Evolutionary conservation across 2,797 vertebrate species (phyloP).

Genomic region (Tiaroga cobitis): DNA sequence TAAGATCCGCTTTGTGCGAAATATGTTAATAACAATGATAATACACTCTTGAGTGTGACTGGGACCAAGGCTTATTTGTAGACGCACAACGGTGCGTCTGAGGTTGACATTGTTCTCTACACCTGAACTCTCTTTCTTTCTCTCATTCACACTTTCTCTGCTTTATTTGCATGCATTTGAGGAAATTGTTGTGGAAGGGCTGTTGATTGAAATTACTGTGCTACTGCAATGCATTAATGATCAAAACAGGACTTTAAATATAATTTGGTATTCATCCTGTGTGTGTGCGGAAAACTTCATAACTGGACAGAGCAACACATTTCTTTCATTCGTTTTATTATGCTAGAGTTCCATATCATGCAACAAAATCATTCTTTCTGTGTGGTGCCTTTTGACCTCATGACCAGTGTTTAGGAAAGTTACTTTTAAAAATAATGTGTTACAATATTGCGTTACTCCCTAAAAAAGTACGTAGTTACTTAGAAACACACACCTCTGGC

Average conservation of each 20-base stretch:
- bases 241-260: slow-evolving; percentile 49
- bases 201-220: slow-evolving; percentile 55
- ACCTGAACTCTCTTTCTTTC: slow-evolving; percentile 29
- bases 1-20: slow-evolving; percentile 57
- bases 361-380: background rate
- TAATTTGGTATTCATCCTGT: slow-evolving; percentile 30
- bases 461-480: background rate
- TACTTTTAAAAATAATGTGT: background rate
- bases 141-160: slow-evolving; percentile 20
- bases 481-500: too few species aligned
- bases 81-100: slow-evolving; percentile 40
- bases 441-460: background rate
- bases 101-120: slow-evolving; percentile 44
- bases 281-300: background rate
- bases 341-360: background rate
- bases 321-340: background rate
- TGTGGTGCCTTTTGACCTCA: background rate
- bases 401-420: background rate
- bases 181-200: slow-evolving; percentile 28
- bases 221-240: slow-evolving; percentile 50
- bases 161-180: slow-evolving; percentile 41
- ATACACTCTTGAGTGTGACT: slow-evolving; percentile 52
- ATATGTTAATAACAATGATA: slow-evolving; percentile 63
- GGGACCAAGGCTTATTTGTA: slow-evolving; percentile 60
- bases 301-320: slow-evolving; percentile 4